Percentiles rank a stretch among this genome's conserved stretches.
Conservation (phyloP, 2,113 vertebrate genomes). For the Noctilio leporinus region DNA sequence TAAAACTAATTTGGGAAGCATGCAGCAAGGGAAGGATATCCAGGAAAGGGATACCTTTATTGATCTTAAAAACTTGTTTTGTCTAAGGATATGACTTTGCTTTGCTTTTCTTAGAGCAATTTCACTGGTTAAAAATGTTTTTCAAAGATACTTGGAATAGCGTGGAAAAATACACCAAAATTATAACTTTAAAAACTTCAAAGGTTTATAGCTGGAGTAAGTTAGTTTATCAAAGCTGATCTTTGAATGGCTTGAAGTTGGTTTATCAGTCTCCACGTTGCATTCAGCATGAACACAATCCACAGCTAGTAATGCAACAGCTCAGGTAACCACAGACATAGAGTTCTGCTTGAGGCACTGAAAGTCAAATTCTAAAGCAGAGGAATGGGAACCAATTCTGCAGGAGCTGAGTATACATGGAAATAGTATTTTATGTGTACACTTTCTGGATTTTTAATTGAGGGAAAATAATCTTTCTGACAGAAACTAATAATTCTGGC, state of each 20-base stretch:
- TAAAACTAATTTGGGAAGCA: background rate
- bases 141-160: background rate
- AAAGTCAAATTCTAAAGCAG: background rate
- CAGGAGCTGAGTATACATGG: background rate
- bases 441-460: background rate
- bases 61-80: background rate
- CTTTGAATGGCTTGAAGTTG: background rate
- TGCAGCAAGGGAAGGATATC: background rate
- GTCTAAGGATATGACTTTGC: background rate
- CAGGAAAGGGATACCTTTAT: background rate
- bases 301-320: background rate
- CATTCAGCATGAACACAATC: background rate
- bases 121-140: constrained; percentile 47
- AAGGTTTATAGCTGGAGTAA: background rate
- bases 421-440: background rate
- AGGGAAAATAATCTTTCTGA: background rate
- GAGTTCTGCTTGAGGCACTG: background rate
- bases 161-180: background rate
- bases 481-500: background rate
- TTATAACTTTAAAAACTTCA: constrained; percentile 32
- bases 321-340: background rate
- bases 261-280: background rate
- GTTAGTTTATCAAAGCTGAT: background rate
- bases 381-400: background rate
- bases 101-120: background rate